Base-by-base conservation (phyloP, 2,113 vertebrate species). In the Hepsetus odoe region DNA sequence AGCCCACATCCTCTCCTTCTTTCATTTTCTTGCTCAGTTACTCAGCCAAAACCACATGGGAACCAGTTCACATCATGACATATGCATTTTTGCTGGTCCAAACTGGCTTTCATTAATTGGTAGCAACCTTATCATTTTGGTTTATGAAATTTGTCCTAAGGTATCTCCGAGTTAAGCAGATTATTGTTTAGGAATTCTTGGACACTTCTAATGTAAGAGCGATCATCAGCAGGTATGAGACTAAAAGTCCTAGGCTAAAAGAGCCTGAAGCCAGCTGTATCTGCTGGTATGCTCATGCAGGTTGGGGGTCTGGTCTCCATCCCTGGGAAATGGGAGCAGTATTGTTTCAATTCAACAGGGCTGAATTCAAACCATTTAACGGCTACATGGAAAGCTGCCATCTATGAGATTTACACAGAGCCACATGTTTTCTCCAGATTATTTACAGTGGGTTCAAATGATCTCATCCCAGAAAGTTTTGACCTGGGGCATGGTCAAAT, bases 391-490 rank as follows among this genome's bases (percentile, higher is more conserved):
- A 42, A 20, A 5, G 42, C 32, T 7, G 20, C 28, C 58, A 24
- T 28, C 33, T 8, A 2, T 35, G 68, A 46, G 0, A 18, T 62
- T 69, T 59, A 3, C 42, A 61, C 22, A 61, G 18, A 26, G 11
- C 53, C 4, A 56, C 32, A 51, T 16, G 32, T 18, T 72, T 72
- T 35, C 33, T 20, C 44, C 33, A 58, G 7, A 58, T n/a, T 6
- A 5, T 4, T 2, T 32, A 2, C n/a, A 40, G 40, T 61, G 55
- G 55, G 8, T 24, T n/a, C 55, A 59, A 69, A n/a, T 67, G 61
- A 73, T 61, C 64, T 71, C 66, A 78, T 46, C 67, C 40, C 24
- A 51, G 49, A 62, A 74, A 51, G 16, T 22, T 32, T 30, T 44
- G 56, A 56, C 46, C 40, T 42, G 12, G 40, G 10, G 2, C 12